These are phyloP conservation scores for Caenorhabditis sp. DNA, from an alignment of 2,888 invertebrate species.

Conservation along the genomic window DNA sequence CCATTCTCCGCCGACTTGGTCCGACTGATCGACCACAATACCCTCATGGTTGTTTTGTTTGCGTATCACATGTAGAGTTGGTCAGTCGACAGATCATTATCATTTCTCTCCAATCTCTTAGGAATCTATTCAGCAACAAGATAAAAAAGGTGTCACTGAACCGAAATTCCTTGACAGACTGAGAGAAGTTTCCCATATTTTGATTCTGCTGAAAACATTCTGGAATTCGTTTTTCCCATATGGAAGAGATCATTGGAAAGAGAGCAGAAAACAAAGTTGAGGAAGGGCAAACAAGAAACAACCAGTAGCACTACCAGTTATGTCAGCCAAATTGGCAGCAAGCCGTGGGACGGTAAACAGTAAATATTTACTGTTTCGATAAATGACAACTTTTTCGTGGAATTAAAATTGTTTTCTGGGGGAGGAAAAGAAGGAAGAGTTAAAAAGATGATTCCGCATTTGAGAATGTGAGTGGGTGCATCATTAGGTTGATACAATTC, in stretches of 20 bases:
- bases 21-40: conserved; percentile 33
- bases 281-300: conserved; percentile 36
- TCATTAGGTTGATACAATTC: too few species aligned
- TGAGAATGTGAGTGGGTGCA: too few species aligned
- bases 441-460: too few species aligned
- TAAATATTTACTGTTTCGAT: conserved; percentile 53
- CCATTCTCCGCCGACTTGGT: conserved; percentile 13
- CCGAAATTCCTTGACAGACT: too few species aligned
- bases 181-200: too few species aligned
- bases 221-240: not conserved
- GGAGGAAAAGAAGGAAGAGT: too few species aligned
- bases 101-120: conserved; percentile 2
- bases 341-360: conserved; percentile 32
- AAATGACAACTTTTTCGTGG: conserved; percentile 22
- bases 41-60: conserved; percentile 24
- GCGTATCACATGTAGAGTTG: conserved; percentile 28
- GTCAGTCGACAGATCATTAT: conserved; percentile 21
- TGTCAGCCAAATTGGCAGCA: conserved; percentile 13
- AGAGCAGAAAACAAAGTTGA: conserved; percentile 43
- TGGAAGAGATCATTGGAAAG: conserved; percentile 38
- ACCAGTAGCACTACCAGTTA: conserved; percentile 45
- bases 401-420: conserved; percentile 1
- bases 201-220: too few species aligned
- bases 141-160: too few species aligned
- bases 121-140: too few species aligned